A percentile compares a stretch with the other conserved stretches of the same genome.
Conservation (phyloP, 2,113 vertebrate species). For the Lepidothrix coronata region DNA sequence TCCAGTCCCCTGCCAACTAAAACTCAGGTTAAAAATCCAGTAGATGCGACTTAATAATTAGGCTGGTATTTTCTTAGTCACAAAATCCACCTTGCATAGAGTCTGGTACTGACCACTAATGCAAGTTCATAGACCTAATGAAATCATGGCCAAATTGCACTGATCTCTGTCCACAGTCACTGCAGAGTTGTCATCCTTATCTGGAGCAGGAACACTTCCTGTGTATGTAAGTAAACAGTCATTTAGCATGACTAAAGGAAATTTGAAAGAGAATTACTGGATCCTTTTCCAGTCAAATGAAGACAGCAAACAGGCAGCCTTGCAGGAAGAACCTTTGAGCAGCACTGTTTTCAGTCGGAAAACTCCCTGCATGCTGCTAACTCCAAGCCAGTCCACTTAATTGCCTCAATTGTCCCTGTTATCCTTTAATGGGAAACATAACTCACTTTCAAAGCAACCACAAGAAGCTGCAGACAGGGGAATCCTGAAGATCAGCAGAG, state of each 20-base stretch:
- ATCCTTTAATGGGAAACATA: constrained; percentile 77
- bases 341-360: background rate
- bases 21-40: background rate
- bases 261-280: constrained; percentile 24
- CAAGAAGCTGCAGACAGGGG: constrained; percentile 72
- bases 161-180: background rate
- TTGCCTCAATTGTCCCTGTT: constrained; percentile 73
- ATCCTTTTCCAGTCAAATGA: constrained; percentile 54
- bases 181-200: background rate
- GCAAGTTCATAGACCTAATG: background rate
- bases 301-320: constrained; percentile 33
- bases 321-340: constrained; percentile 53
- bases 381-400: constrained; percentile 65
- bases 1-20: background rate
- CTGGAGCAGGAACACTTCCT: background rate
- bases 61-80: background rate
- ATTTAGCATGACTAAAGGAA: constrained; percentile 37
- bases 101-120: background rate
- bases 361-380: constrained; percentile 35
- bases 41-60: background rate
- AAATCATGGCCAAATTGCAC: background rate
- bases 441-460: constrained; percentile 71
- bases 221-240: constrained; percentile 14
- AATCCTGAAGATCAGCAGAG: constrained; percentile 80
- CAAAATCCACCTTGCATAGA: background rate